Conservation (phyloP, 2,113 vertebrate species). For the Spizaetus ornatus region DNA sequence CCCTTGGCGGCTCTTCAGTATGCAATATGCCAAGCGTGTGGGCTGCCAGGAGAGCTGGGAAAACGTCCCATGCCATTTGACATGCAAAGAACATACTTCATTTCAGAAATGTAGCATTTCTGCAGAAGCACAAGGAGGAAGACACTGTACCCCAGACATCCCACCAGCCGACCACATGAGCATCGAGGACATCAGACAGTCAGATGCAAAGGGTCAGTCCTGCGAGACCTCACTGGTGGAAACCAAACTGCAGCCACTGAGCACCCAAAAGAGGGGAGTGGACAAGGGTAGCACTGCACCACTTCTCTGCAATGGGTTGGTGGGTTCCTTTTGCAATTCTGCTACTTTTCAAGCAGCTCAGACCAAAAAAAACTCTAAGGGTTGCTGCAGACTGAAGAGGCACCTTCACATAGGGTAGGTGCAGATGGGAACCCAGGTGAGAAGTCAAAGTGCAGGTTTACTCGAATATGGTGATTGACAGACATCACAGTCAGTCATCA, state of each 20-base stretch:
- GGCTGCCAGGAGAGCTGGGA: conserved; percentile 24
- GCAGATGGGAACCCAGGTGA: not conserved
- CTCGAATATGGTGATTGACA: accelerated
- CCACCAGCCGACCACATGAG: not conserved
- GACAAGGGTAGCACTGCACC: not conserved
- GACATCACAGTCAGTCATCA: not conserved
- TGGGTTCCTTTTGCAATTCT: not conserved
- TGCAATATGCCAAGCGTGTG: not conserved
- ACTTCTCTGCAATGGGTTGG: not conserved
- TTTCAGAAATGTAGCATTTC: not conserved
- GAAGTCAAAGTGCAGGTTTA: not conserved
- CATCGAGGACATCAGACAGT: not conserved
- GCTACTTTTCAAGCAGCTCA: not conserved
- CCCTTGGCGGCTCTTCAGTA: conserved; percentile 2
- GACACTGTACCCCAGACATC: not conserved
- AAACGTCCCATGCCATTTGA: not conserved
- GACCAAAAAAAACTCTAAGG: not conserved
- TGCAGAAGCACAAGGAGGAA: not conserved
- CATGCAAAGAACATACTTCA: not conserved
- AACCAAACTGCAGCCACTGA: not conserved
- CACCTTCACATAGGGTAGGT: not conserved
- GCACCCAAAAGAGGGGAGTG: not conserved
- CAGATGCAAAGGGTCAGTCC: not conserved
- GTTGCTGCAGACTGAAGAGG: not conserved
- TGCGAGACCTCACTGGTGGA: not conserved